Conservation (phyloP, 2,888 invertebrate species). For the Achlya flavicornis region DNA sequence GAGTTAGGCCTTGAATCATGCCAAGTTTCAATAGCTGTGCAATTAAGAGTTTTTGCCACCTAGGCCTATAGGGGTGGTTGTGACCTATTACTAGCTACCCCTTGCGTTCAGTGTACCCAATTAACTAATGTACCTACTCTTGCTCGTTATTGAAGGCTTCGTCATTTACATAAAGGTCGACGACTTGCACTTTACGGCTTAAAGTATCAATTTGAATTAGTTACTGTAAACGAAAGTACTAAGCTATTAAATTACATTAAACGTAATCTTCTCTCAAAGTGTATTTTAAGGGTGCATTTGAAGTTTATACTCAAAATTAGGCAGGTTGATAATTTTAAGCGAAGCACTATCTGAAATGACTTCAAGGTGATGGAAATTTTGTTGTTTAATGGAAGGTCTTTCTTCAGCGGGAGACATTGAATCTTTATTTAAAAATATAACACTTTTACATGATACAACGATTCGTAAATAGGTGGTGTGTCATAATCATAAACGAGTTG, state of each 20-base stretch:
- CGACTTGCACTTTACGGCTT: not conserved
- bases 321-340: not conserved
- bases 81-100: not conserved
- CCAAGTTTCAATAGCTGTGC: too few species aligned
- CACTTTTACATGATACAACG: conserved; percentile 25
- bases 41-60: not conserved
- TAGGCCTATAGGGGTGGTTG: not conserved
- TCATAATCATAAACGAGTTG: conserved; percentile 34
- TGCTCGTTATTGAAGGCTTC: not conserved
- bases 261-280: not conserved
- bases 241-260: not conserved
- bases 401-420: conserved; percentile 13
- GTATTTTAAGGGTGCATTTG: not conserved
- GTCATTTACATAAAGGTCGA: not conserved
- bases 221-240: not conserved
- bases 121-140: not conserved
- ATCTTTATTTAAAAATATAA: conserved; percentile 26
- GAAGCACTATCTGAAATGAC: not conserved
- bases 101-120: not conserved
- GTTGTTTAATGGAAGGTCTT: conserved; percentile 8
- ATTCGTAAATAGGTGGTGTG: conserved; percentile 37
- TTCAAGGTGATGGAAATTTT: conserved; percentile 11
- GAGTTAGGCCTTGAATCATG: too few species aligned
- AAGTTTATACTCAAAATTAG: not conserved
- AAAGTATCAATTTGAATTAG: not conserved